Evolutionary conservation across 2,888 invertebrate genomes (phyloP), one percentile per base, ranked within the genome.

Genomic region (Eurois occulta): DNA sequence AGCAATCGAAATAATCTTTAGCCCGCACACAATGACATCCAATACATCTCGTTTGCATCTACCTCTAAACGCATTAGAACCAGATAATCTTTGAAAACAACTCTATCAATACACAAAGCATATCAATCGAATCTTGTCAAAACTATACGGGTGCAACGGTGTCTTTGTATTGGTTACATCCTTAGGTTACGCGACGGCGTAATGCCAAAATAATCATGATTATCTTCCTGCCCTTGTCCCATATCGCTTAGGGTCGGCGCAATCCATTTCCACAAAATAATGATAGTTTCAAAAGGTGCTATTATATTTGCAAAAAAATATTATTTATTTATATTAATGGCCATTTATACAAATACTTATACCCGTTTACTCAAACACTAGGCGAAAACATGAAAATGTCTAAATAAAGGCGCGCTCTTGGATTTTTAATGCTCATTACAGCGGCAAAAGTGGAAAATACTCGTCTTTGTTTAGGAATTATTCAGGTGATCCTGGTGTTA

Each of bases 131-230:
- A 84, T 81, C 75, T 82, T 88, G 87, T 92, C 92, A 91, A 89
- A 91, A 83, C 77, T 87, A 94, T 95, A 93, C 93, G 95, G 94
- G 95, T 74, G 72, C 87, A 74, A 86, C 73, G 65, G 46, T 52
- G 64, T 77, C 84, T 84, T 88, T 73, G 38, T 52, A 35, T n/a
- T 3, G 1, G 6, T 3, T 16, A 64, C 48, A 87, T 41, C 35
- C 3, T 87, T 77, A 89, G 74, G 58, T 81, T 87, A 76, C 80
- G 64, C 68, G 68, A 67, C 74, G 68, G 7, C 24, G 38, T 28
- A 35, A 8, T 16, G 16, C 2, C 52, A 68, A 24, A 41, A 68
- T 41, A 35, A 35, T 62, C 10, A 35, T 62, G 21, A 21, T 11
- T 1, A 4, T 4, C 21, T 21, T 21, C 10, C 62, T 10, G 21